Base-by-base conservation (phyloP, 2,113 vertebrate genomes). In the Lanius ludovicianus region DNA sequence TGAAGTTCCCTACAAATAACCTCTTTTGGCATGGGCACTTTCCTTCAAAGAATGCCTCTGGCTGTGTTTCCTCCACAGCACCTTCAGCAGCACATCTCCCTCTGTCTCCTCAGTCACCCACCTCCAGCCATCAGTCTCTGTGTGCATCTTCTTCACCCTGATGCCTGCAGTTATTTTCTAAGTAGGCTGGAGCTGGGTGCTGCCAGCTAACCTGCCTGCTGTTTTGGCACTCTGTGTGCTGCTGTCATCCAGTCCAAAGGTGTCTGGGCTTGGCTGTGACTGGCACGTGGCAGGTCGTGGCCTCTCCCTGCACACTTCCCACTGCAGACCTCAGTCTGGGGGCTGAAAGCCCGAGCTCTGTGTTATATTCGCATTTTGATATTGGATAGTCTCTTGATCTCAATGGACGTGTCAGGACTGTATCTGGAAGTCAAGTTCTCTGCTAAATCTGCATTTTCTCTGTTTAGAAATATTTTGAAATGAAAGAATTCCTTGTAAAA, bases 21-120 rank as follows among this genome's bases (percentile, higher is more conserved):
- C 5, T 7, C 9, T 78, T 59, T 59, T 46, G 20, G 13, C 33
- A 13, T 1, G 4, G 23, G 11, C 5, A 39, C 13, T 25, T 75
- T 68, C 18, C 23, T 52, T 44, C 41, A 24, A 57, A 75, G 47
- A 30, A 22, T 17, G 11, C 27, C 49, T 33, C 13, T 70, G 42
- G 35, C 65, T 3, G 1, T 37, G 11, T 52, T 75, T 53, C 24
- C 30, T 50, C 14, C 15, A 3, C 23, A 55, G 42, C 33, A 16
- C 44, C 56, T 39, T 56, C 37, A 37, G 63, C 56, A 64, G 49
- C 50, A 6, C 73, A 28, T 39, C 33, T 93, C 37, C 44, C 14
- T 41, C 35, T 71, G 39, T 52, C 15, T 75, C 39, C 57, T 64
- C 57, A 49, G 57, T 20, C 47, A 6, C 0, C 0, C 1, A 0